Conservation (phyloP, 2,888 invertebrate species). For the Parthenolecanium corni region DNA sequence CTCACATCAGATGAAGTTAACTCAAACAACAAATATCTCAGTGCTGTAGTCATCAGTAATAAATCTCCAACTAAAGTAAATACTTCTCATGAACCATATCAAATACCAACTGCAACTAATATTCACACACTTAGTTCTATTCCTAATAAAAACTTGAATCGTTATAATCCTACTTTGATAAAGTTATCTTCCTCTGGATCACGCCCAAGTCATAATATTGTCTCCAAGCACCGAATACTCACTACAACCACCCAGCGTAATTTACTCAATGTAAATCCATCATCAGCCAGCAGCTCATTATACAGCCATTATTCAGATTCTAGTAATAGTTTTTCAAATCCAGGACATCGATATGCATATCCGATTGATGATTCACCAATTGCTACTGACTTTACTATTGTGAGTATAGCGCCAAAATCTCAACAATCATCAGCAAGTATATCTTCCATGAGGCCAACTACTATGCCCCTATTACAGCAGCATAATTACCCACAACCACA, state of each 20-base stretch:
- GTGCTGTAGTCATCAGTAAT: not conserved
- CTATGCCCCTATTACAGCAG: not conserved
- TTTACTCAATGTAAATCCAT: not conserved
- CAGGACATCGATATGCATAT: too few species aligned
- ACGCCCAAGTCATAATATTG: not conserved
- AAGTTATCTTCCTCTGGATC: not conserved
- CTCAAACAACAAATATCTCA: not conserved
- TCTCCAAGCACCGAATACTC: too few species aligned
- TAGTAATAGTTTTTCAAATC: too few species aligned
- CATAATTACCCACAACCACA: too few species aligned
- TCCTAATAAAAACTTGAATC: not conserved
- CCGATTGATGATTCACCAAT: not conserved
- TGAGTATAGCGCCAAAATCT: conserved; percentile 7
- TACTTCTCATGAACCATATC: not conserved
- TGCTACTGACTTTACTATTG: conserved; percentile 18
- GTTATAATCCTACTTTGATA: not conserved
- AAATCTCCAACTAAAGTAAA: not conserved
- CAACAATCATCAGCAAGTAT: not conserved
- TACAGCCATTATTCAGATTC: conserved; percentile 4
- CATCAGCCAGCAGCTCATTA: conserved; percentile 8
- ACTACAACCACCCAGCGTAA: not conserved
- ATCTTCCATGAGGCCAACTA: not conserved
- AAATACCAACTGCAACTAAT: not conserved
- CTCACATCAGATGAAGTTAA: not conserved
- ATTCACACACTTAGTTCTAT: not conserved